These are phyloP conservation scores for Clarias magur DNA, from an alignment of 2,113 vertebrate species.

Conservation along the genomic window DNA sequence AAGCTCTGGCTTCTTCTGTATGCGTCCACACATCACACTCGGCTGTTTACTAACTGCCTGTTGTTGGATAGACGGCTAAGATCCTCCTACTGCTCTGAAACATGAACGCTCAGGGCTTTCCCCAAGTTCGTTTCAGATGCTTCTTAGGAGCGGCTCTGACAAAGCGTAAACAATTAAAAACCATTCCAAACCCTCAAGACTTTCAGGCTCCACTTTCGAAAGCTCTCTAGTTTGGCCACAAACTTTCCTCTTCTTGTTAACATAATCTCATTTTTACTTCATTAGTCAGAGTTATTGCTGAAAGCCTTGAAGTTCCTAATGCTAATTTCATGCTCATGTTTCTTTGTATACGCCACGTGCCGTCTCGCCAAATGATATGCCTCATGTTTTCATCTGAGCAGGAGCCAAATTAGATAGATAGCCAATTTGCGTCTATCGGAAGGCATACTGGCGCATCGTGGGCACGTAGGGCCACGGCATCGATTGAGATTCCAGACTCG, in stretches of 20 bases:
- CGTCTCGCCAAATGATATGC: slow-evolving; percentile 27
- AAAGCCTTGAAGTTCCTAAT: slow-evolving; percentile 26
- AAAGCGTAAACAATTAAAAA: slow-evolving; percentile 13
- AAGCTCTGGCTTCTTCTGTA: background rate
- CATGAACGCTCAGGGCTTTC: background rate
- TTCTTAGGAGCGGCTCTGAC: background rate
- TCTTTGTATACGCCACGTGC: slow-evolving; percentile 21
- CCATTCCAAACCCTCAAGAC: background rate
- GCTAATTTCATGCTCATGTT: slow-evolving; percentile 27
- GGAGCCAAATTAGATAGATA: slow-evolving; percentile 51
- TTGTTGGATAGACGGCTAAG: background rate
- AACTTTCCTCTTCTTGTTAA: slow-evolving; percentile 23
- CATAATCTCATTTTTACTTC: slow-evolving; percentile 18
- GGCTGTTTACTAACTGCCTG: background rate
- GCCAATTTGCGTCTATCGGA: slow-evolving; percentile 42
- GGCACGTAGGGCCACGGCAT: slow-evolving; percentile 18
- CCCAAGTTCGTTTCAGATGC: background rate
- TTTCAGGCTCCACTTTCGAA: background rate
- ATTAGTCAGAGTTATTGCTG: slow-evolving; percentile 24
- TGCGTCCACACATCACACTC: background rate
- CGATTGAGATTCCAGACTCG: slow-evolving; percentile 42
- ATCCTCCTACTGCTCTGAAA: slow-evolving; percentile 11
- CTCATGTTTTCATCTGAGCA: slow-evolving; percentile 40
- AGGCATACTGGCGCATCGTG: slow-evolving; percentile 16
- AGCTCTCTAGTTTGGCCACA: background rate